Percentiles rank a stretch among this genome's conserved stretches.
phyloP scores from a whole-genome alignment of 2,888 invertebrate genomes.

The Caenorhabditis sp. region DNA sequence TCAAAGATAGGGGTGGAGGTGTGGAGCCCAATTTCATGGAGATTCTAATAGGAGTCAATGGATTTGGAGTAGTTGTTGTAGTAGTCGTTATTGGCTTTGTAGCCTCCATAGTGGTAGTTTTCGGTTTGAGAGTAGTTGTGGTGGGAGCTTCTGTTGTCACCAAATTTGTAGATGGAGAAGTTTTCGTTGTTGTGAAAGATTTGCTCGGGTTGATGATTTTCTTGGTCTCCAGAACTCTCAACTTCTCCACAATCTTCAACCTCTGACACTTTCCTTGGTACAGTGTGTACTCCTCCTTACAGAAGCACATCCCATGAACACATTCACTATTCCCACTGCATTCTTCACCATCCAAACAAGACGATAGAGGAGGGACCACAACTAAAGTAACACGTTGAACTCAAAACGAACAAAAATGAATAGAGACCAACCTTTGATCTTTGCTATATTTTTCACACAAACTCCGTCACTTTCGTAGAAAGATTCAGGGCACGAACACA shows the following conservation, averaged over 20 bases:
- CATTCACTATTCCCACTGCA: slow-evolving; percentile 79
- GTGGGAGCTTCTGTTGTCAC: not conserved
- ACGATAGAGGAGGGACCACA: slow-evolving; percentile 75
- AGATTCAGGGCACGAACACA: slow-evolving; percentile 74
- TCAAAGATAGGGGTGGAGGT: slow-evolving; percentile 11
- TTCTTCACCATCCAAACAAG: slow-evolving; percentile 75
- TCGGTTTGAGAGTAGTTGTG: slow-evolving; percentile 1
- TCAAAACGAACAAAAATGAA: not conserved
- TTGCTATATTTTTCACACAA: slow-evolving; percentile 67
- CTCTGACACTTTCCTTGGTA: slow-evolving; percentile 70
- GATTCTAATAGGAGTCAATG: slow-evolving; percentile 57
- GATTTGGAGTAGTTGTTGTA: slow-evolving; percentile 36
- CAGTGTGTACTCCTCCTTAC: slow-evolving; percentile 71
- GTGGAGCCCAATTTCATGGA: slow-evolving; percentile 52
- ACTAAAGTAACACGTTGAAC: slow-evolving; percentile 29
- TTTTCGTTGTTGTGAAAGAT: not conserved
- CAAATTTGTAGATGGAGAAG: not conserved
- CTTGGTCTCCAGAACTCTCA: slow-evolving; percentile 44
- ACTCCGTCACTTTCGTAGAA: slow-evolving; percentile 64
- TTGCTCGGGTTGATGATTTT: slow-evolving; percentile 28
- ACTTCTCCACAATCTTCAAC: slow-evolving; percentile 42
- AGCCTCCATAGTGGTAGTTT: slow-evolving; percentile 21
- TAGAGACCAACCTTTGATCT: slow-evolving; percentile 52
- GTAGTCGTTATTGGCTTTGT: slow-evolving; percentile 36
- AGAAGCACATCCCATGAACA: slow-evolving; percentile 77